These are phyloP conservation scores for Copsychus sechellarum DNA, from an alignment of 2,113 vertebrate species.

Conservation along the genomic window DNA sequence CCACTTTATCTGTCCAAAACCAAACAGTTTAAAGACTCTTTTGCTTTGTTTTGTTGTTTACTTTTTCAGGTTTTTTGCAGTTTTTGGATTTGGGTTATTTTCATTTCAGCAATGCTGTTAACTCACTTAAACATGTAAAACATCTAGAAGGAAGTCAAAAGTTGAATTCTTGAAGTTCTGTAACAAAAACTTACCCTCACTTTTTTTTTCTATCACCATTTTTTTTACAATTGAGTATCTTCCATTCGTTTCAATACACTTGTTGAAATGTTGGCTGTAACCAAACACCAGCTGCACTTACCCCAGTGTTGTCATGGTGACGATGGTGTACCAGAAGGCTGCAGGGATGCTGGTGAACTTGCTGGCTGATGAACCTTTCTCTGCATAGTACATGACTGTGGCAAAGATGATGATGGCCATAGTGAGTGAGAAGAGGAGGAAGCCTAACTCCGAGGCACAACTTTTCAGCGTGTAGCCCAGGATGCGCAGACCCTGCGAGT, in stretches of 20 bases:
- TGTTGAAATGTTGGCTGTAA: constrained; percentile 28
- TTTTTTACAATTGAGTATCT: not conserved
- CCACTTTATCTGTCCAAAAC: not conserved
- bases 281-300: constrained; percentile 76
- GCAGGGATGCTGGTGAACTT: constrained; percentile 98
- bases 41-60: not conserved
- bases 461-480: constrained; percentile 96
- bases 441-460: constrained; percentile 96
- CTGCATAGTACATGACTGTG: constrained; percentile 98
- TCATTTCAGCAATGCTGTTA: not conserved
- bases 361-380: constrained; percentile 91
- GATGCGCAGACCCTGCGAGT: constrained; percentile 95
- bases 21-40: not conserved
- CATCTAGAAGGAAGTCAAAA: not conserved
- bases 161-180: not conserved
- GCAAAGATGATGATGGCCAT: constrained; percentile 99
- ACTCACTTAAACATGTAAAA: not conserved
- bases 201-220: not conserved
- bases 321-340: constrained; percentile 99
- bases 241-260: not conserved
- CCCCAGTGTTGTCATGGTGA: constrained; percentile 99
- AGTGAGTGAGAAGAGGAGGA: constrained; percentile 97
- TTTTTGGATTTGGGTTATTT: not conserved
- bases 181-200: not conserved
- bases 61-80: not conserved